These are phyloP conservation scores for Pelvicachromis taeniatus DNA, from an alignment of 2,113 vertebrate genomes.

Conservation along the genomic window DNA sequence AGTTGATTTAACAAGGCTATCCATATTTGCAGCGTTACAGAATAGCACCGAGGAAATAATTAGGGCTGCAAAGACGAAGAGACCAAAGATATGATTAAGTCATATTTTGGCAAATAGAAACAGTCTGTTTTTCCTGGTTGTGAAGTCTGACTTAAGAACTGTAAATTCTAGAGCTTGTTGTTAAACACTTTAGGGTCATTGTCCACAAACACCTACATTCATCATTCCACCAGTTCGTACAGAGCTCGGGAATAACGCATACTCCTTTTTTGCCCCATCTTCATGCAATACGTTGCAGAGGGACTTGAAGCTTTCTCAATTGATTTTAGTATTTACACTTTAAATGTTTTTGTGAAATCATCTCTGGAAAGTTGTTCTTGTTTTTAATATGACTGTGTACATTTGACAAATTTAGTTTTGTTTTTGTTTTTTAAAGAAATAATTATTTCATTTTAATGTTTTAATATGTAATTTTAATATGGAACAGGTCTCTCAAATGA, in stretches of 20 bases:
- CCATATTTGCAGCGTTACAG: neutral
- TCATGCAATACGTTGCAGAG: neutral
- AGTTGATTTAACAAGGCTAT: constrained; percentile 41
- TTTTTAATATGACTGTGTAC: neutral
- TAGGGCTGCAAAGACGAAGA: neutral
- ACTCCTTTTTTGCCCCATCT: neutral
- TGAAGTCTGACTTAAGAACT: neutral
- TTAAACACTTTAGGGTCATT: neutral
- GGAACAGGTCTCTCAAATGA: neutral
- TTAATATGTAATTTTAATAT: neutral
- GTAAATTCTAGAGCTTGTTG: neutral
- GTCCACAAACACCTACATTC: neutral
- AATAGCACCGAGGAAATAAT: constrained; percentile 22
- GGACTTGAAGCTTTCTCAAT: neutral
- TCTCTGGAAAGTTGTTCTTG: neutral
- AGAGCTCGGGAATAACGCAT: neutral
- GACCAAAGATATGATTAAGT: neutral
- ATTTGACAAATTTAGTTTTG: neutral
- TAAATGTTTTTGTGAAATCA: neutral
- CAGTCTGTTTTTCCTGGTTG: neutral
- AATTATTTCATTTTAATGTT: neutral
- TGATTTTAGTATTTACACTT: no score
- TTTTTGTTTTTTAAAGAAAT: neutral
- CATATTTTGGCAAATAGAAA: neutral
- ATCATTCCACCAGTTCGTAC: neutral